phyloP scores from a whole-genome alignment of 2,797 vertebrate species.

The Hyperoplus lanceolatus region DNA sequence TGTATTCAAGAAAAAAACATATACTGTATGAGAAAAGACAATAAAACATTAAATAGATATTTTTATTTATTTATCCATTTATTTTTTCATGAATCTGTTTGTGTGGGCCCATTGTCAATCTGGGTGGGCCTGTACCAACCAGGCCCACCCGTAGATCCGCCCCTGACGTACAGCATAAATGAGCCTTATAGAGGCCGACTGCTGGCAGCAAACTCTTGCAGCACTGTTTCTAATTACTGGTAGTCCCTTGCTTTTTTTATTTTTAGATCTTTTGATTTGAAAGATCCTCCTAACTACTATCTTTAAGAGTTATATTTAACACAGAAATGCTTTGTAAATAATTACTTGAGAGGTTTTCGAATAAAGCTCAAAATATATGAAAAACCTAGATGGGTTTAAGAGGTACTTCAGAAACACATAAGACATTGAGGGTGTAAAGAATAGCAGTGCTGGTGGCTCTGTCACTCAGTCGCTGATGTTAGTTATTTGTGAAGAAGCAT shows the following conservation, averaged over 20 bases:
- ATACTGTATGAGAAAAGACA: too few species aligned
- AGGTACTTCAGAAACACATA: not conserved
- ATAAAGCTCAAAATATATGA: not conserved
- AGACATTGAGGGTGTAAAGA: not conserved
- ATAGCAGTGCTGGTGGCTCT: not conserved
- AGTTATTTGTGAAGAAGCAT: not conserved
- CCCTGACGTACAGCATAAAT: too few species aligned
- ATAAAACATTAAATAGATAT: too few species aligned
- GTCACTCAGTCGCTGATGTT: not conserved
- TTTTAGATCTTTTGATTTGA: not conserved
- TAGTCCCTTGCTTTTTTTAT: not conserved
- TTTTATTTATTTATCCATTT: too few species aligned
- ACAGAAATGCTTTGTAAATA: not conserved
- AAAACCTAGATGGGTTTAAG: not conserved
- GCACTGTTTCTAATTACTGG: not conserved
- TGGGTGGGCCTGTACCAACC: too few species aligned
- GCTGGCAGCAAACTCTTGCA: not conserved
- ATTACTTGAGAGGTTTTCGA: not conserved
- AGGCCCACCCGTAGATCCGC: too few species aligned
- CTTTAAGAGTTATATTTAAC: not conserved
- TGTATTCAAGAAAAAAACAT: too few species aligned
- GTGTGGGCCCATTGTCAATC: too few species aligned
- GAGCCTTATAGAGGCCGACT: not conserved
- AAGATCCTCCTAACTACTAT: too few species aligned
- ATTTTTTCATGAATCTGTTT: too few species aligned